These are phyloP conservation scores for Oreochromis mossambicus DNA, from an alignment of 2,797 vertebrate species.

Conservation along the genomic window DNA sequence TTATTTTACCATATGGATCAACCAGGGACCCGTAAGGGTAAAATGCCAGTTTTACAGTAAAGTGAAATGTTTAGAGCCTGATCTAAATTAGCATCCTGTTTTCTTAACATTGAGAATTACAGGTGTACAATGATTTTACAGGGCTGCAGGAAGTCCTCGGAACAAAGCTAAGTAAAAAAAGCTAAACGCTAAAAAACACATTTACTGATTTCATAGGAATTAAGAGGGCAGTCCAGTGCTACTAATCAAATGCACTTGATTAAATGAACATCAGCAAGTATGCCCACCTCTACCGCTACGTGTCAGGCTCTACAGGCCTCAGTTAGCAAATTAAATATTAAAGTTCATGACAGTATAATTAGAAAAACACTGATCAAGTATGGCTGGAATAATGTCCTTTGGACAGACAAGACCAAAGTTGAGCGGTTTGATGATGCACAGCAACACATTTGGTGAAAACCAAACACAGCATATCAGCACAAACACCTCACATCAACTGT, in stretches of 20 bases:
- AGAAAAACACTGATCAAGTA: background rate
- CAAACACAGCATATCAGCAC: background rate
- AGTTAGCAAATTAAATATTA: background rate
- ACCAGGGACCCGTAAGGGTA: background rate
- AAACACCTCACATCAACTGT: background rate
- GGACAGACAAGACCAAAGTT: background rate
- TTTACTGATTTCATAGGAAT: background rate
- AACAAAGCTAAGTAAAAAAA: background rate
- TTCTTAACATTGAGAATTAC: background rate
- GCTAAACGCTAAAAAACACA: background rate
- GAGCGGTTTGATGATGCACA: background rate
- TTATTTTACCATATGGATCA: background rate
- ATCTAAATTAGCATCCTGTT: background rate
- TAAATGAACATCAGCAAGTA: background rate
- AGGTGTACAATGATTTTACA: background rate
- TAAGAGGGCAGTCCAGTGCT: background rate
- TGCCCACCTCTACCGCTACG: background rate
- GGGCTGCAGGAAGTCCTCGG: background rate
- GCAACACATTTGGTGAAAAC: background rate
- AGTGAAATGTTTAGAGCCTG: background rate
- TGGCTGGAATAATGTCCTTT: background rate
- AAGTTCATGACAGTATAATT: background rate
- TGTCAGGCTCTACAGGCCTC: background rate
- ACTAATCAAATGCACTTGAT: background rate
- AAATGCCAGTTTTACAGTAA: background rate